A percentile compares a stretch with the other conserved stretches of the same genome.
phyloP scores from a whole-genome alignment of 2,888 invertebrate genomes.

The Volucella inanis region DNA sequence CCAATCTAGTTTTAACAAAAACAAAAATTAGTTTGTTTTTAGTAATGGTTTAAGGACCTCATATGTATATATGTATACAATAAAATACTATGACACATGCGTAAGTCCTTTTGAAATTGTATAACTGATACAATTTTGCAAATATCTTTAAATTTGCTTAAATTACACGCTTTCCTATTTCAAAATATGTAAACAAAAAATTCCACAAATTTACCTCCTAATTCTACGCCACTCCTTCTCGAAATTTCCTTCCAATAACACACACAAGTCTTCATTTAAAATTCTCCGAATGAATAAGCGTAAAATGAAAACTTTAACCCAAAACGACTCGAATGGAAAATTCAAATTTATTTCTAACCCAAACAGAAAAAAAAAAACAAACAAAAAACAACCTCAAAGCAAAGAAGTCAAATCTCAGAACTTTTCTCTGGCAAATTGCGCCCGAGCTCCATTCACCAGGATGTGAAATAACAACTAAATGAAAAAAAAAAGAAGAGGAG shows the following conservation, averaged over 20 bases:
- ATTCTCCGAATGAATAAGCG: slow-evolving; percentile 16
- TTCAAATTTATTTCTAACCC: slow-evolving; percentile 34
- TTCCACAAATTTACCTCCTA: too few relatives aligned
- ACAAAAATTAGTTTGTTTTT: too few relatives aligned
- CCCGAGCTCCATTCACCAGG: background rate
- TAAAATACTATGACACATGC: too few relatives aligned
- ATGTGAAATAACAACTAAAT: background rate
- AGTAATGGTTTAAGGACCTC: too few relatives aligned
- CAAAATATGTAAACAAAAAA: too few relatives aligned
- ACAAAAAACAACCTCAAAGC: slow-evolving; percentile 2
- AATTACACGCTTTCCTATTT: too few relatives aligned
- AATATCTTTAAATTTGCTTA: too few relatives aligned
- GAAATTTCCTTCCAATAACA: background rate
- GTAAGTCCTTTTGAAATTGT: too few relatives aligned
- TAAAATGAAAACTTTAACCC: slow-evolving; percentile 31
- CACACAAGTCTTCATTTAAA: slow-evolving; percentile 16
- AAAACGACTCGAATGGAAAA: slow-evolving; percentile 35
- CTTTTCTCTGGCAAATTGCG: slow-evolving; percentile 46
- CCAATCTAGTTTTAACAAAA: too few relatives aligned
- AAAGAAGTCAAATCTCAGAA: slow-evolving; percentile 45
- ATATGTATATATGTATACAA: too few relatives aligned
- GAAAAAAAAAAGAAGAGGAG: background rate
- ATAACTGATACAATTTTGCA: too few relatives aligned
- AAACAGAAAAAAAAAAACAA: background rate
- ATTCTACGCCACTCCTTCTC: too few relatives aligned